Conservation (phyloP, 2,113 vertebrate genomes). For the Poeciliopsis prolifica region DNA sequence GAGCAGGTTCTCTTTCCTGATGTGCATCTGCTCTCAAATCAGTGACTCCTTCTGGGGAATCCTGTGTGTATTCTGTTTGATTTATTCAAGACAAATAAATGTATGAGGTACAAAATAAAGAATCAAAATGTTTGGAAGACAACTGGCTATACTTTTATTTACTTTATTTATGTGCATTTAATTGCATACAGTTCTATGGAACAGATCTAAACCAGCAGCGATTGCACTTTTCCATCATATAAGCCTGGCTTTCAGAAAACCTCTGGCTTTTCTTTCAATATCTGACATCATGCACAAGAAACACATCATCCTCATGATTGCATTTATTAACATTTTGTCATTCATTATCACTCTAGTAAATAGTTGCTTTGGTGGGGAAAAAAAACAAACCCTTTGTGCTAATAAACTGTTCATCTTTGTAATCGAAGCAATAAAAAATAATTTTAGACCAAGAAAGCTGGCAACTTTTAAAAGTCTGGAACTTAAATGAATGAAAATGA, state of each 20-base stretch:
- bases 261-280: too few relatives aligned
- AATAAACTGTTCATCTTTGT: background rate
- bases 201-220: background rate
- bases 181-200: background rate
- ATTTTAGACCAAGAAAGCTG: background rate
- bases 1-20: slow-evolving; percentile 40
- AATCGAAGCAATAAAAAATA: background rate
- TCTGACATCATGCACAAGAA: too few relatives aligned
- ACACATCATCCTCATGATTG: too few relatives aligned
- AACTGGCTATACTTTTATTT: background rate
- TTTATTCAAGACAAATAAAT: background rate
- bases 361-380: too few relatives aligned
- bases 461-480: background rate
- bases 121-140: background rate
- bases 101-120: background rate
- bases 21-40: slow-evolving; percentile 23
- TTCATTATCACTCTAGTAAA: too few relatives aligned
- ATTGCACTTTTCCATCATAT: background rate
- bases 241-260: background rate
- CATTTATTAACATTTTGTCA: too few relatives aligned
- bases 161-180: background rate
- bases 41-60: background rate
- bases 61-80: background rate
- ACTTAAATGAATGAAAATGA: background rate
- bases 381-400: too few relatives aligned